Percentiles rank a stretch among this genome's conserved stretches.
phyloP scores from a whole-genome alignment of 2,113 vertebrate genomes.

The Cervus canadensis region DNA sequence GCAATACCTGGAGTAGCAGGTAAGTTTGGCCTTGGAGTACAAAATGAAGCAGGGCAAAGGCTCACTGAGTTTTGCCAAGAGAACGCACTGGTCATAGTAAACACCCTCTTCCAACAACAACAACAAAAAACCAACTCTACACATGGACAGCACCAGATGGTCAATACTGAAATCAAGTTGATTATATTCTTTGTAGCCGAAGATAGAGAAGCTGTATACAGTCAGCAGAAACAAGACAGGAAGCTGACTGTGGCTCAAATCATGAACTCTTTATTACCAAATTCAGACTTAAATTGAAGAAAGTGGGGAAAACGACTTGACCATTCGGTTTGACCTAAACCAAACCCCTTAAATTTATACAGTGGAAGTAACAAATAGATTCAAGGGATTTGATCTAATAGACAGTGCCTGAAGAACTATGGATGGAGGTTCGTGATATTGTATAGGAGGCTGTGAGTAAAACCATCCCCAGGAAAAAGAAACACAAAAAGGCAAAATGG shows the following conservation, averaged over 20 bases:
- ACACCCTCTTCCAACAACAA: background rate
- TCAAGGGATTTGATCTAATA: background rate
- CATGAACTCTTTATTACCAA: background rate
- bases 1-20: background rate
- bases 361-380: background rate
- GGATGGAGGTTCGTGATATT: background rate
- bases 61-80: background rate
- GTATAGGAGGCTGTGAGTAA: background rate
- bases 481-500: background rate
- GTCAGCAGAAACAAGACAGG: background rate
- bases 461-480: background rate
- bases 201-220: background rate
- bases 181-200: background rate
- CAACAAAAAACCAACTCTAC: background rate
- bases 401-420: background rate
- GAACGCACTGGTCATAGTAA: background rate
- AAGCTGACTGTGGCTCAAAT: background rate
- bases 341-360: background rate
- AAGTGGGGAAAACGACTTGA: background rate
- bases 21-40: background rate
- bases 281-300: background rate
- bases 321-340: background rate
- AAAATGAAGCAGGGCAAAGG: background rate
- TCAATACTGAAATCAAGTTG: background rate
- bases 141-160: background rate